phyloP scores from a whole-genome alignment of 23 tunicate species.

The Trididemnum miniatum region DNA sequence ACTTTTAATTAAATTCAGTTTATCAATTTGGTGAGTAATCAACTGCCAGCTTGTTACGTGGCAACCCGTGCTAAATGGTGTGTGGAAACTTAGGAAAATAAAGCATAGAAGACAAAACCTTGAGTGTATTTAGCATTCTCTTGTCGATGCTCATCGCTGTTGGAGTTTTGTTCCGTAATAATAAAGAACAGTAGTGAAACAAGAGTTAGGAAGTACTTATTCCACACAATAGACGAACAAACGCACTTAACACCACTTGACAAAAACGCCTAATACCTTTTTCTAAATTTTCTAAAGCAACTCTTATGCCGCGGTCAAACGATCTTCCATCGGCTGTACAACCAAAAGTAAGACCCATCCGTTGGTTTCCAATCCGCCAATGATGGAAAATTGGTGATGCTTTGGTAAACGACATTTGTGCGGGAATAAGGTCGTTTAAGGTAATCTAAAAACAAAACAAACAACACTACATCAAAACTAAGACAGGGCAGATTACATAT shows the following conservation, averaged over 20 bases:
- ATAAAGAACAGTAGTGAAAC: neutral
- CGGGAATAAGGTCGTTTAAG: slow-evolving; percentile 72
- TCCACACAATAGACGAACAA: neutral
- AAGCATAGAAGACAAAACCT: no score
- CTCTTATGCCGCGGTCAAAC: slow-evolving; percentile 88
- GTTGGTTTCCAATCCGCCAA: slow-evolving; percentile 69
- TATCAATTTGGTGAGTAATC: no score
- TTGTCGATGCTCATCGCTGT: no score
- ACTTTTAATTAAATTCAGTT: no score
- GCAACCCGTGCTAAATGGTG: no score
- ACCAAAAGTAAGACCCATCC: slow-evolving; percentile 83
- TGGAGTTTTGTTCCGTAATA: neutral
- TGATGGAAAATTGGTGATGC: slow-evolving; percentile 84
- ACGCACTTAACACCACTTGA: neutral
- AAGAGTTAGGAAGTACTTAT: neutral
- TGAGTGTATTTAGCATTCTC: no score
- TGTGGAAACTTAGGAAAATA: no score
- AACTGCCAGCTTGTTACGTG: no score
- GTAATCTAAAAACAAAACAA: slow-evolving; percentile 60
- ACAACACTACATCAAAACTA: neutral
- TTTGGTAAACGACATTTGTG: slow-evolving; percentile 62
- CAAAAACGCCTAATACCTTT: slow-evolving; percentile 46
- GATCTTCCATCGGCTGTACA: slow-evolving; percentile 90
- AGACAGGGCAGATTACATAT: no score
- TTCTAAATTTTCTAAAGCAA: slow-evolving; percentile 77